A percentile compares a stretch with the other conserved stretches of the same genome.
Evolutionary conservation across 2,888 invertebrate species (phyloP).

Genomic region (Drosophila tanythrix): DNA sequence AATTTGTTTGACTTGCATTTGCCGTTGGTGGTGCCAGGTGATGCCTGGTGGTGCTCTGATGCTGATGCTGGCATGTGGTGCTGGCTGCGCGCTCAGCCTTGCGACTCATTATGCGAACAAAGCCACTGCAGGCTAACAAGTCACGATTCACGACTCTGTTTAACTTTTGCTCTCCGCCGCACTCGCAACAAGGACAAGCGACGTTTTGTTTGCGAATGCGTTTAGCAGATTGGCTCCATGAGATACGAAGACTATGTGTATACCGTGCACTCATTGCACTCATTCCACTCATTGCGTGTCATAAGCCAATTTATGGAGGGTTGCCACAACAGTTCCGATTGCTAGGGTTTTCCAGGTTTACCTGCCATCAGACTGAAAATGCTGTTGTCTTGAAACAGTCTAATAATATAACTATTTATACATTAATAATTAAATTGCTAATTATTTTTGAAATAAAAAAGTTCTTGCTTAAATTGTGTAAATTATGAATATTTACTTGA

Average conservation of each 20-base stretch:
- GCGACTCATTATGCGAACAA: conserved; percentile 57
- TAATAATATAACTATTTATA: not conserved
- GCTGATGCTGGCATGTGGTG: conserved; percentile 5
- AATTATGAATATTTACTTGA: not conserved
- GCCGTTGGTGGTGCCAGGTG: conserved; percentile 32
- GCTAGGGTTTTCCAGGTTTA: not conserved
- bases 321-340: not conserved
- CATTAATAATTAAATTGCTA: not conserved
- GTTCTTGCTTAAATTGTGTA: not conserved
- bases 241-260: conserved; percentile 32
- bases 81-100: conserved; percentile 6
- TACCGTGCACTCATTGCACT: not conserved
- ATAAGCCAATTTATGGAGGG: conserved; percentile 1
- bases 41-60: conserved; percentile 4
- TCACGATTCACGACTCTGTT: conserved; percentile 33
- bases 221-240: conserved; percentile 61
- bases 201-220: conserved; percentile 64
- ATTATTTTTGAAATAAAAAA: not conserved
- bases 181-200: conserved; percentile 25
- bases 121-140: conserved; percentile 36
- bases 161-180: conserved; percentile 51
- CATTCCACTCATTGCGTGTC: not conserved
- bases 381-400: not conserved
- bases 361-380: not conserved
- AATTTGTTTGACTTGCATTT: conserved; percentile 75